A percentile compares a stretch with the other conserved stretches of the same genome.
Evolutionary conservation across 1,140 invertebrate genomes (phyloP).

Genomic region (Babylonia areolata): DNA sequence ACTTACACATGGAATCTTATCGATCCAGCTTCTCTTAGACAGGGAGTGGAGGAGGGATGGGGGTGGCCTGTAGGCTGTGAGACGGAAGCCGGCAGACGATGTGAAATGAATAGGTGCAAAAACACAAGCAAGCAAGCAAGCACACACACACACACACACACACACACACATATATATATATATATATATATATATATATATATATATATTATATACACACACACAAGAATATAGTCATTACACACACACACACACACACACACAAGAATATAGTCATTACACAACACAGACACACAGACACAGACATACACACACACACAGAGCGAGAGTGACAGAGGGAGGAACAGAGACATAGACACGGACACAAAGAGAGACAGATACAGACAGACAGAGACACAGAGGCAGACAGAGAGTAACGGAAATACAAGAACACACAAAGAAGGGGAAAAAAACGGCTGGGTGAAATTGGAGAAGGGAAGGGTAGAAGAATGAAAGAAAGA

Average conservation of each 20-base stretch:
- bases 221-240: not conserved
- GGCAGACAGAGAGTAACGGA: not conserved
- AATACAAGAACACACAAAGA: not conserved
- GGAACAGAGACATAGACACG: not conserved
- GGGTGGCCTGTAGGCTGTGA: too few relatives aligned
- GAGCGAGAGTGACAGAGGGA: not conserved
- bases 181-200: too few relatives aligned
- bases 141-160: too few relatives aligned
- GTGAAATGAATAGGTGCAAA: too few relatives aligned
- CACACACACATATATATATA: too few relatives aligned
- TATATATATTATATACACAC: not conserved
- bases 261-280: not conserved
- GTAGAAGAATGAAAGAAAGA: not conserved
- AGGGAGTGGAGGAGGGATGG: too few relatives aligned
- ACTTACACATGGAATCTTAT: too few relatives aligned
- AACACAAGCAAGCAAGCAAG: too few relatives aligned
- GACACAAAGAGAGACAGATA: not conserved
- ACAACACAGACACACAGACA: not conserved
- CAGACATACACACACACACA: not conserved
- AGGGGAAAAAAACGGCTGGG: not conserved
- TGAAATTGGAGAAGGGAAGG: not conserved
- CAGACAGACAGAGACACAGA: not conserved
- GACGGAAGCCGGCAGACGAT: too few relatives aligned
- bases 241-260: not conserved
- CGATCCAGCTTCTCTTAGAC: too few relatives aligned